A percentile compares a stretch with the other conserved stretches of the same genome.
Evolutionary conservation across 1,140 invertebrate genomes (phyloP).

Genomic region (Aphis craccivora): DNA sequence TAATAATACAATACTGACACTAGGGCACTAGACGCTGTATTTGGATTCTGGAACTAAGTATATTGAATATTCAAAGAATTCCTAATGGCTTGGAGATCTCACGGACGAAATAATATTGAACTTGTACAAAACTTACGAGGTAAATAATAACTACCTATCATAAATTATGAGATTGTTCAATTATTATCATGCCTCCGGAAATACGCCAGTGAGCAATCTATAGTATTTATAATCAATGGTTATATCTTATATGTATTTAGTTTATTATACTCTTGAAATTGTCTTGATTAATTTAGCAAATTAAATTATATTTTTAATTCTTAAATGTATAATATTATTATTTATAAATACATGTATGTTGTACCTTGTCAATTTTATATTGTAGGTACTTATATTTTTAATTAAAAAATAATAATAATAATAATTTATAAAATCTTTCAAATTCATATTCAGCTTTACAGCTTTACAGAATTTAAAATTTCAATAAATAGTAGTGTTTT

Average conservation of each 20-base stretch:
- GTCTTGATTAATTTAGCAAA: not conserved
- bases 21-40: not conserved
- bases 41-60: not conserved
- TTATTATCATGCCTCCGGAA: not conserved
- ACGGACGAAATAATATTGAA: slow-evolving; percentile 28
- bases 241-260: not conserved
- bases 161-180: not conserved
- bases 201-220: too few relatives aligned
- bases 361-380: too few relatives aligned
- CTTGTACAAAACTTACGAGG: slow-evolving; percentile 32
- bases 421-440: not conserved
- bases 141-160: not conserved
- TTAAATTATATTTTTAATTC: not conserved
- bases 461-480: not conserved
- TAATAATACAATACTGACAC: not conserved
- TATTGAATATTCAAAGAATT: not conserved
- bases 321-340: not conserved
- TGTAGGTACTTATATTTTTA: too few relatives aligned
- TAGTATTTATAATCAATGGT: too few relatives aligned
- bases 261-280: not conserved
- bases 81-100: slow-evolving; percentile 37
- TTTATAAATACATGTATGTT: too few relatives aligned
- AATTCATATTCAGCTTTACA: not conserved
- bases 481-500: not conserved
- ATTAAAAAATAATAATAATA: too few relatives aligned